Conservation (phyloP, 2,113 vertebrate genomes). For the Gracilinanus agilis region DNA sequence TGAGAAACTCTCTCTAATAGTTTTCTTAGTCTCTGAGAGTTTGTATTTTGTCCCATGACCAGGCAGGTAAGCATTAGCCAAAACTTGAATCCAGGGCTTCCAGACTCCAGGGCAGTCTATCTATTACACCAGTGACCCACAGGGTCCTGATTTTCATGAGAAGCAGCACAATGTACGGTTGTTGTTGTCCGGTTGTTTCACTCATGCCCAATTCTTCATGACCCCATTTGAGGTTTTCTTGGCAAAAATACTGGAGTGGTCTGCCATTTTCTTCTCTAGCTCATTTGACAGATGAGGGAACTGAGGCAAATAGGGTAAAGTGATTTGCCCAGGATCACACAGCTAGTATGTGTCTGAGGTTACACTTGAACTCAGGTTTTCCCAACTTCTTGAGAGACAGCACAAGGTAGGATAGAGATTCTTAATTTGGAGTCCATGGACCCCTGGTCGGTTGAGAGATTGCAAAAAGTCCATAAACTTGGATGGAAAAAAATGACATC, state of each 20-base stretch:
- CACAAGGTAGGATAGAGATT: background rate
- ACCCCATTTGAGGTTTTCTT: no score
- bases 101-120: background rate
- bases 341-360: no score
- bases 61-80: background rate
- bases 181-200: no score
- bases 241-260: no score
- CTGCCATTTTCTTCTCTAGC: no score
- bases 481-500: background rate
- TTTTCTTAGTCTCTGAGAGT: background rate
- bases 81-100: background rate
- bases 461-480: background rate
- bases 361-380: no score
- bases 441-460: background rate
- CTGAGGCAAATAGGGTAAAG: no score
- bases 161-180: background rate
- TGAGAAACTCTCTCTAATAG: background rate
- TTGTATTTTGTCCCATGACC: background rate
- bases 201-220: no score
- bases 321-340: no score
- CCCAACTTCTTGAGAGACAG: background rate
- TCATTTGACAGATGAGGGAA: no score
- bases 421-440: background rate
- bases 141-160: background rate
- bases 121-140: background rate